Conservation (phyloP, 2,113 vertebrate species). For the Rana temporaria region DNA sequence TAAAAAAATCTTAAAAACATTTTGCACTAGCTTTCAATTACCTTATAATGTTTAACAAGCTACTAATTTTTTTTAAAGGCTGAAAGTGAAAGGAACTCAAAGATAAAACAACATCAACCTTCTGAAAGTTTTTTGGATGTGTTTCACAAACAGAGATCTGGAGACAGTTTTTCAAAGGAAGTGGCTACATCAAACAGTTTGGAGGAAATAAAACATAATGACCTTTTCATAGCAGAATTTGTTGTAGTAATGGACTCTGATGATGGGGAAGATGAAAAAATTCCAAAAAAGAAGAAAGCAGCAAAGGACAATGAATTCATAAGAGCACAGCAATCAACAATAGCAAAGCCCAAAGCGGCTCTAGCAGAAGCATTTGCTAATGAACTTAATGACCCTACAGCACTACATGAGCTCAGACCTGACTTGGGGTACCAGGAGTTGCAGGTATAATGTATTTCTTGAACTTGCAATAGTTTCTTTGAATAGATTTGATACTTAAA, state of each 20-base stretch:
- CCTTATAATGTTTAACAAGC: no score
- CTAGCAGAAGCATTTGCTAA: constrained; percentile 55
- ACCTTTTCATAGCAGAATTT: constrained; percentile 85
- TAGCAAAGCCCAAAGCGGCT: constrained; percentile 15
- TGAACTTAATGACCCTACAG: constrained; percentile 1
- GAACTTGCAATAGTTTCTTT: background rate
- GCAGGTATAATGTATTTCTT: constrained; percentile 68
- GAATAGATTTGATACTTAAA: no score
- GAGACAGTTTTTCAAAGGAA: constrained; percentile 34
- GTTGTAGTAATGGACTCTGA: constrained; percentile 80
- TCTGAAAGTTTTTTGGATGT: background rate
- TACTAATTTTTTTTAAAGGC: constrained; percentile 59
- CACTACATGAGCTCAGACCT: constrained; percentile 12
- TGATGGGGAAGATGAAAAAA: constrained; percentile 71
- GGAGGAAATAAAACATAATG: constrained; percentile 75
- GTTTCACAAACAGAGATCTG: constrained; percentile 8
- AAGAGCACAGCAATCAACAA: constrained; percentile 62
- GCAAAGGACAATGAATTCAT: constrained; percentile 21
- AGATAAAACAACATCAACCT: constrained; percentile 51
- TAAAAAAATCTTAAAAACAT: no score
- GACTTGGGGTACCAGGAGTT: constrained; percentile 39
- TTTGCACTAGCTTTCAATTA: no score
- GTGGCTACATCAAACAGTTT: constrained; percentile 35
- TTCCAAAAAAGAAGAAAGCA: constrained; percentile 44
- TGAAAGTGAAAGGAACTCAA: constrained; percentile 52